A percentile compares a stretch with the other conserved stretches of the same genome.
Conservation (phyloP, 2,888 invertebrate species). For the Ferrisia virgata region DNA sequence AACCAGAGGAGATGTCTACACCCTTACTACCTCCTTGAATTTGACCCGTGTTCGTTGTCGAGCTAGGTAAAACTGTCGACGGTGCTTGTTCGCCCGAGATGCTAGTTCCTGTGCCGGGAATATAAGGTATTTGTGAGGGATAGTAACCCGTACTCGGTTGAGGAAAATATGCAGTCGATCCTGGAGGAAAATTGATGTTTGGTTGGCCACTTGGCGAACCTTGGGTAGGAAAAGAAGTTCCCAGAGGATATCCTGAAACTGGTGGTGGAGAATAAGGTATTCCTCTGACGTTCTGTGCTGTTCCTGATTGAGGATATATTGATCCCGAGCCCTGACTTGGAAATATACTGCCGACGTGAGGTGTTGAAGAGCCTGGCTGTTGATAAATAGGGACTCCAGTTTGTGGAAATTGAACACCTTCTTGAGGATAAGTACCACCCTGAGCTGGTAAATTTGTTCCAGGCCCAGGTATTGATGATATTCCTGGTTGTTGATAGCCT, state of each 20-base stretch:
- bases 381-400: no score
- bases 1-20: constrained; percentile 47
- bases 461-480: no score
- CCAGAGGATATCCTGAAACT: not conserved
- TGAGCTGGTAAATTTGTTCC: no score
- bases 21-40: constrained; percentile 43
- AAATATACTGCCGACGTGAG: constrained; percentile 23
- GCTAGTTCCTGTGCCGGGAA: not conserved
- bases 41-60: not conserved
- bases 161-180: not conserved
- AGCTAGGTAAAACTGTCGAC: not conserved
- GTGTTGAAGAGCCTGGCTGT: not conserved
- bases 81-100: not conserved
- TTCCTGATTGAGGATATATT: not conserved
- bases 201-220: not conserved
- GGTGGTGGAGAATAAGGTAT: not conserved
- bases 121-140: not conserved
- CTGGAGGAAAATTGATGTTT: not conserved
- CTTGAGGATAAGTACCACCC: no score
- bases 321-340: not conserved
- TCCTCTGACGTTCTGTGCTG: not conserved
- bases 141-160: not conserved
- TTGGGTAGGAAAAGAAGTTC: not conserved
- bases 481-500: no score
- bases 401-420: no score